phyloP scores from a whole-genome alignment of 2,888 invertebrate species.

The Andrena bicolor region DNA sequence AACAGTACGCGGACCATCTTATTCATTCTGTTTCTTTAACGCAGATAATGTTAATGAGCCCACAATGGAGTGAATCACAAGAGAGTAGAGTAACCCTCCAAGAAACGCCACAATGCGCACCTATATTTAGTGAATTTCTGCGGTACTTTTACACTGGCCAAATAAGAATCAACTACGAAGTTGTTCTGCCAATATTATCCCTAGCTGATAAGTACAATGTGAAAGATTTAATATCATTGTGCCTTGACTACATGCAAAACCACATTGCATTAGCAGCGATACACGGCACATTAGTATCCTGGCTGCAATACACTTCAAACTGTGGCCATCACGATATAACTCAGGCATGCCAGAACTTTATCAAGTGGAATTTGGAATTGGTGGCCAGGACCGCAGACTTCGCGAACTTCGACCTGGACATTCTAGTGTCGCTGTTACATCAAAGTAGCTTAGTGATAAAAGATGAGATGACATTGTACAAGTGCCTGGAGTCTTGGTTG shows the following conservation, averaged over 20 bases:
- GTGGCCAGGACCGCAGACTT: constrained; percentile 93
- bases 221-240: constrained; percentile 93
- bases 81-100: constrained; percentile 93
- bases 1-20: background rate
- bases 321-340: constrained; percentile 92
- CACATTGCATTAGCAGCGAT: constrained; percentile 94
- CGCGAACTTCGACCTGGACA: constrained; percentile 92
- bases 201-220: constrained; percentile 98
- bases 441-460: constrained; percentile 95
- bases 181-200: constrained; percentile 94
- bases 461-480: constrained; percentile 94
- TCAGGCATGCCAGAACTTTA: constrained; percentile 92
- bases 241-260: constrained; percentile 94
- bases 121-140: constrained; percentile 95
- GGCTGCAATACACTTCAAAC: constrained; percentile 95
- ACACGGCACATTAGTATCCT: constrained; percentile 93
- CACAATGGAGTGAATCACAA: constrained; percentile 96
- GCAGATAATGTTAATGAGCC: constrained; percentile 97
- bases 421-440: constrained; percentile 91
- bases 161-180: constrained; percentile 93
- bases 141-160: constrained; percentile 96
- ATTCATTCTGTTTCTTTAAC: constrained; percentile 54
- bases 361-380: constrained; percentile 96
- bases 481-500: constrained; percentile 92
- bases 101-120: constrained; percentile 93